phyloP scores from a whole-genome alignment of 2,888 invertebrate genomes.

The Lamellibrachia columna region DNA sequence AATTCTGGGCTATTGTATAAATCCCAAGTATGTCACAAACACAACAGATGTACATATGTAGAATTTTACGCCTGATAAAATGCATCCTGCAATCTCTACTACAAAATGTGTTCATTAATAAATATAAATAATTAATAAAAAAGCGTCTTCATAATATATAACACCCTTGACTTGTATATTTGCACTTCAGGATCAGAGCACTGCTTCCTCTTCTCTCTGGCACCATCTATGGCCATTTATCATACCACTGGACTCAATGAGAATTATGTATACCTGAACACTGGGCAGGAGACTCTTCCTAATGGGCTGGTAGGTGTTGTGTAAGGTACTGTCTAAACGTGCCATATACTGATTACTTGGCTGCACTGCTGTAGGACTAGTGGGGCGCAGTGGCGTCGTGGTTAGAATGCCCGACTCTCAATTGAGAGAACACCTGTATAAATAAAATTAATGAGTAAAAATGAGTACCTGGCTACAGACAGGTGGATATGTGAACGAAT shows the following conservation, averaged over 20 bases:
- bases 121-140: background rate
- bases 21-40: too few relatives aligned
- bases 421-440: background rate
- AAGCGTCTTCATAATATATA: background rate
- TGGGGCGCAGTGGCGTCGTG: background rate
- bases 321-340: background rate
- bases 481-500: too few relatives aligned
- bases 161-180: too few relatives aligned
- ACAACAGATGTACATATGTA: too few relatives aligned
- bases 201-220: constrained; percentile 85
- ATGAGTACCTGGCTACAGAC: too few relatives aligned
- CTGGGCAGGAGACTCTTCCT: constrained; percentile 90
- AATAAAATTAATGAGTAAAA: background rate
- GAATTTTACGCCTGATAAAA: too few relatives aligned
- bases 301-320: constrained; percentile 78
- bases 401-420: background rate
- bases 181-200: constrained; percentile 72
- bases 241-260: constrained; percentile 83
- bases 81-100: too few relatives aligned
- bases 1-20: too few relatives aligned
- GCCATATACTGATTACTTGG: too few relatives aligned
- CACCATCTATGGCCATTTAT: constrained; percentile 83
- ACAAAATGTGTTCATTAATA: too few relatives aligned
- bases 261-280: constrained; percentile 92
- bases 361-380: too few relatives aligned